These are phyloP conservation scores for Apis dorsata DNA, from an alignment of 1,140 invertebrate genomes.

Conservation along the genomic window DNA sequence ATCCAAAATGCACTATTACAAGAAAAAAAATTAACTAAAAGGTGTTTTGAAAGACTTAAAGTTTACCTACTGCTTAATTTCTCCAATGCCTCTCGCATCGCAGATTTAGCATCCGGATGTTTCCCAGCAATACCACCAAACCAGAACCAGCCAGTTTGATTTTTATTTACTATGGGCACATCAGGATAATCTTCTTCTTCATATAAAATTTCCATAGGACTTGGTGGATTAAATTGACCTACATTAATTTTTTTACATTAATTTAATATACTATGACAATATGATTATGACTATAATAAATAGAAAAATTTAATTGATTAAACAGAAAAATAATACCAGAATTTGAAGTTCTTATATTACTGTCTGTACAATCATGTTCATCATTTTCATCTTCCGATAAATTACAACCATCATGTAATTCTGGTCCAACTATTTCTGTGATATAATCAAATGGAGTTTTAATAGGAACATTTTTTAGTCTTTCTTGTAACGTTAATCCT, in stretches of 20 bases:
- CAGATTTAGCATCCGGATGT: conserved; percentile 79
- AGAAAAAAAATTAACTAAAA: conserved; percentile 28
- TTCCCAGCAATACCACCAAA: conserved; percentile 87
- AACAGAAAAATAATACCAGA: conserved; percentile 64
- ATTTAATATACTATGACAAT: not conserved
- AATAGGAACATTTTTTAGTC: conserved; percentile 79
- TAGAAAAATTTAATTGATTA: not conserved
- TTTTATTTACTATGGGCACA: conserved; percentile 82
- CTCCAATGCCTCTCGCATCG: conserved; percentile 84
- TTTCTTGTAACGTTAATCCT: conserved; percentile 75
- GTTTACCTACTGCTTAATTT: conserved; percentile 90
- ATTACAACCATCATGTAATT: conserved; percentile 79
- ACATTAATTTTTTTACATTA: conserved; percentile 21
- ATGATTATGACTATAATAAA: not conserved
- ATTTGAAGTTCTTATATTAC: conserved; percentile 73
- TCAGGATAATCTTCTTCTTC: conserved; percentile 75
- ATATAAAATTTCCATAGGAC: conserved; percentile 70
- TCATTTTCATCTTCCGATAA: conserved; percentile 79
- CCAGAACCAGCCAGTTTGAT: conserved; percentile 89
- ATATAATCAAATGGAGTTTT: conserved; percentile 82
- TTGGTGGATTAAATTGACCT: conserved; percentile 74
- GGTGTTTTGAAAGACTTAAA: conserved; percentile 61
- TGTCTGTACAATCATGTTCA: conserved; percentile 72
- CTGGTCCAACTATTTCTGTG: conserved; percentile 80
- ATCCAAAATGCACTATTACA: not conserved